These are phyloP conservation scores for Micromys minutus DNA, from an alignment of 2,113 vertebrate species.

Conservation along the genomic window DNA sequence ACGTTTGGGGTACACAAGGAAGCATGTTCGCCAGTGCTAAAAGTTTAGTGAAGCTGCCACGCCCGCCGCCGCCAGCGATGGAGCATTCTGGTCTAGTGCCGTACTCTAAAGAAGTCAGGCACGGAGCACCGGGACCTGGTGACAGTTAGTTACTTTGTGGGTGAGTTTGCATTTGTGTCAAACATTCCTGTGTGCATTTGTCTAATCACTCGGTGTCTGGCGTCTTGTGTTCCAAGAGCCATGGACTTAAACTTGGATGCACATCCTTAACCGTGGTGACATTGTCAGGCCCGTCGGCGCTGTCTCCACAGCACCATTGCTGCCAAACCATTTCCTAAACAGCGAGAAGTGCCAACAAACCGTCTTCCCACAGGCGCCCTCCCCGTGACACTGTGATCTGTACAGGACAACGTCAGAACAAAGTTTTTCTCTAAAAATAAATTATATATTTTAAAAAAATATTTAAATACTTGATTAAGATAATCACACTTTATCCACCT, in stretches of 20 bases:
- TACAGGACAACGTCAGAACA: background rate
- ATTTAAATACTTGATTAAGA: too few species aligned
- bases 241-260: background rate
- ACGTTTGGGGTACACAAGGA: conserved; percentile 82
- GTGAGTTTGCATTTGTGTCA: background rate
- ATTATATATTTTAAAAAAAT: too few species aligned
- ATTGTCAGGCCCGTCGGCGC: background rate
- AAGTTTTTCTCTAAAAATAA: too few species aligned
- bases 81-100: conserved; percentile 75
- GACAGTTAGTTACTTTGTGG: background rate
- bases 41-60: conserved; percentile 80
- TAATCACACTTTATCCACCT: too few species aligned
- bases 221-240: background rate
- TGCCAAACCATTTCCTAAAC: conserved; percentile 63
- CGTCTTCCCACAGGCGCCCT: background rate
- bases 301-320: conserved; percentile 34
- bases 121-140: background rate
- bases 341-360: conserved; percentile 72
- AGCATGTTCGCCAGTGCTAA: conserved; percentile 81
- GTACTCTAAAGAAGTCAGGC: conserved; percentile 76
- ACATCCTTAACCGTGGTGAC: background rate
- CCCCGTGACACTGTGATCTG: conserved; percentile 57
- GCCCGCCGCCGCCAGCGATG: conserved; percentile 72
- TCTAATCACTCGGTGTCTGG: background rate
- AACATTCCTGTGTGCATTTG: background rate